A percentile compares a stretch with the other conserved stretches of the same genome.
phyloP scores from a whole-genome alignment of 2,113 vertebrate species.

The Falco punctatus region DNA sequence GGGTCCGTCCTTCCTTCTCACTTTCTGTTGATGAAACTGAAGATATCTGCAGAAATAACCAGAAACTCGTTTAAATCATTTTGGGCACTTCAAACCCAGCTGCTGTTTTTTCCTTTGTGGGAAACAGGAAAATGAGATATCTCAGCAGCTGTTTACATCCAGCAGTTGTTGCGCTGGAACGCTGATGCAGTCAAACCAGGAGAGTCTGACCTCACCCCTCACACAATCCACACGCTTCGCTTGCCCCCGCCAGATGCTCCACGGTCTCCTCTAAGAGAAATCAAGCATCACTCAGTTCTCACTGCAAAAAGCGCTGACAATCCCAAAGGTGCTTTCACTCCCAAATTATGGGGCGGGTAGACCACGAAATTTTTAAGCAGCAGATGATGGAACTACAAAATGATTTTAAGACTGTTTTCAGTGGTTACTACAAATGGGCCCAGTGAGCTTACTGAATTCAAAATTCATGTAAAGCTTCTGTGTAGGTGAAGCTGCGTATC shows the following conservation, averaged over 20 bases:
- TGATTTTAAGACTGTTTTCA: neutral
- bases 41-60: neutral
- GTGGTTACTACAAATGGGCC: rapidly evolving
- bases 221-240: neutral
- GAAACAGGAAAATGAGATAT: slow-evolving; percentile 62
- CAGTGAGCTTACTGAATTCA: neutral
- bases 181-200: neutral
- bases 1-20: neutral
- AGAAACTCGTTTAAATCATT: slow-evolving; percentile 8
- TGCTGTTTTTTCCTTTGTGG: slow-evolving; percentile 59
- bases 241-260: neutral
- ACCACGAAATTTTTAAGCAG: neutral
- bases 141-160: slow-evolving; percentile 48
- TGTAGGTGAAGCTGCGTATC: neutral
- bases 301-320: neutral
- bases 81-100: slow-evolving; percentile 1
- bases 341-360: neutral
- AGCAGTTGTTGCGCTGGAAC: slow-evolving; percentile 32
- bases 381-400: neutral
- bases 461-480: neutral
- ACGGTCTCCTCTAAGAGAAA: neutral
- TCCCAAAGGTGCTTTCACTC: neutral
- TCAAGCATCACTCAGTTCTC: neutral
- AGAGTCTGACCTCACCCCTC: neutral
- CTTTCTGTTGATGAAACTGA: neutral